Conservation (phyloP, 2,888 invertebrate species). For the Dendrolimus pini region DNA sequence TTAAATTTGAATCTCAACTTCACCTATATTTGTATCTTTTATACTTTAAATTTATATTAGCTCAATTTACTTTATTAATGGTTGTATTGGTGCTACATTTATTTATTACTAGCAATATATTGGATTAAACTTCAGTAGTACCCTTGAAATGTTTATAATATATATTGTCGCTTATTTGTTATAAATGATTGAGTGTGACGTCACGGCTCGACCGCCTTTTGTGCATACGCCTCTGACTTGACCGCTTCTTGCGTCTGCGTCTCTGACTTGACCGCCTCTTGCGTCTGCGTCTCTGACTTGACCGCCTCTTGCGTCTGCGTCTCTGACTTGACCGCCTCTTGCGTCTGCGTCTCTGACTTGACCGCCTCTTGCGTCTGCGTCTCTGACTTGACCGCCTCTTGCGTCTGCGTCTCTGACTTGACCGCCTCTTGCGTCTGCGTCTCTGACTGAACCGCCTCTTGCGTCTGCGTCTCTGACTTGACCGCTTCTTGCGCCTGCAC, state of each 20-base stretch:
- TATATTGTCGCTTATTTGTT: constrained; percentile 58
- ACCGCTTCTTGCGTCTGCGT: constrained; percentile 23
- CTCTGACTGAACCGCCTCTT: constrained; percentile 19
- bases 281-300: constrained; percentile 22
- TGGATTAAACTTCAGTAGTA: not conserved
- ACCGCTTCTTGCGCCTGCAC: constrained; percentile 23
- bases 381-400: constrained; percentile 22
- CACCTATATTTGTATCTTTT: too few species aligned
- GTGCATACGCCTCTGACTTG: too few species aligned
- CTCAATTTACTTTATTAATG: too few species aligned
- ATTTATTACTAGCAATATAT: too few species aligned
- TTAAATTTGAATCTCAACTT: too few species aligned
- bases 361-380: constrained; percentile 25
- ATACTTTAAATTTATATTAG: too few species aligned
- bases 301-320: constrained; percentile 11
- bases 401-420: constrained; percentile 13
- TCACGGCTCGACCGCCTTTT: constrained; percentile 39
- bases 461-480: constrained; percentile 22
- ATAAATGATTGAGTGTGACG: constrained; percentile 52
- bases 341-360: constrained; percentile 22
- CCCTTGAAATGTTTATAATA: constrained; percentile 54
- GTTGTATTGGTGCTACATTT: too few species aligned
- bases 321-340: constrained; percentile 12
- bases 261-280: constrained; percentile 20
- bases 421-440: constrained; percentile 23